Base-by-base conservation (phyloP, 2,113 vertebrate species). In the Pipa parva region DNA sequence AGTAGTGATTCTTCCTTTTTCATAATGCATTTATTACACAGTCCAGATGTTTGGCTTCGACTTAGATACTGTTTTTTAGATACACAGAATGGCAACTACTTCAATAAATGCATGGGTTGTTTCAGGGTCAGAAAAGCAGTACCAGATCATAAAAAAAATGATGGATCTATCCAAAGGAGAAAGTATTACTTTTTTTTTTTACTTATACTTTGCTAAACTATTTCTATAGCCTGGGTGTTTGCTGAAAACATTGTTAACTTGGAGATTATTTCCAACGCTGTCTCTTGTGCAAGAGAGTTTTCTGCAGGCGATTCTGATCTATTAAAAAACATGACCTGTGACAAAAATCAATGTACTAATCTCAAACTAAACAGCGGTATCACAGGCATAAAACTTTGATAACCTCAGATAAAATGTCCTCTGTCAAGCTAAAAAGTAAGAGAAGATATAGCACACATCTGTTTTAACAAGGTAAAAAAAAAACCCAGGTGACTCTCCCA, bases 301-400 rank as follows among this genome's bases (percentile, higher is more conserved):
- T 83, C 80, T 78, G 69, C 76, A 81, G 63, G 66, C 77, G 82
- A 74, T 72, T 74, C 50, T 75, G 59, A 81, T 77, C 75, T 86
- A 84, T 81, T 77, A 78, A 85, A 88, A 89, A 86, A 78, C 83
- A 87, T 78, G 79, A 84, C 81, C 77, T 83, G 76, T 77, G 78
- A 87, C 83, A 83, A 83, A 89, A 89, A 90, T 87, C 86, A 81
- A 79, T 87, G 80, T 70, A 70, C 72, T 88, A 83, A 89, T 89
- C 81, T 87, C 74, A 85, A 84, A 72, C 61, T 78, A 84, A 88
- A 80, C 77, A 84, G 74, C 68, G 63, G 75, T 83, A 87, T 84
- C 83, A 82, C 77, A 82, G 79, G 68, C 72, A 79, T 67, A 78
- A 76, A 81, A 79, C 74, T 73, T 56, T 83, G 76, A 84, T 75